Evolutionary conservation across 92 coral and sea anemone genomes (phyloP).

Genomic region (Phymanthus crucifer): DNA sequence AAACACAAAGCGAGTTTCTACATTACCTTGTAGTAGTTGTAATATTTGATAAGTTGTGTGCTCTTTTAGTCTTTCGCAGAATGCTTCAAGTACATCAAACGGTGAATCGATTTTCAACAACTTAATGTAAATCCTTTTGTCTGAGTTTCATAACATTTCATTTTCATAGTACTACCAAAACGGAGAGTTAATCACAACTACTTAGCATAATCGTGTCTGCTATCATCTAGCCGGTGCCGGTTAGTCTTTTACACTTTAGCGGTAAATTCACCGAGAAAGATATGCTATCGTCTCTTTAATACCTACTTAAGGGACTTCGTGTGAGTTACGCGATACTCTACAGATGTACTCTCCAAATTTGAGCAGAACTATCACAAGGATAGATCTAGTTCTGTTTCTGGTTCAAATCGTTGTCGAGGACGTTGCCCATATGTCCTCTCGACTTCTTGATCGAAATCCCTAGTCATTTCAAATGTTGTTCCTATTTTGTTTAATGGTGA

Average conservation of each 20-base stretch:
- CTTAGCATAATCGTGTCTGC: not conserved
- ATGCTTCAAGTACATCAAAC: not conserved
- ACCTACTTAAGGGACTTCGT: not conserved
- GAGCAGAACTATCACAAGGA: not conserved
- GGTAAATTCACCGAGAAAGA: not conserved
- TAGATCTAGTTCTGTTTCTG: not conserved
- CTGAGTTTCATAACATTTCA: not conserved
- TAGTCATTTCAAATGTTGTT: not conserved
- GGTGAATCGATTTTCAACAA: not conserved
- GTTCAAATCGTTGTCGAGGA: not conserved
- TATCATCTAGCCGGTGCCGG: conserved; percentile 2
- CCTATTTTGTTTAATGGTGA: not conserved
- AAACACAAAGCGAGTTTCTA: too few relatives aligned
- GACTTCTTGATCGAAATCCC: not conserved
- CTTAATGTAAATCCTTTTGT: not conserved
- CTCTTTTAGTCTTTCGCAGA: too few relatives aligned
- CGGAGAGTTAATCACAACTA: not conserved
- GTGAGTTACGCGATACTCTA: not conserved
- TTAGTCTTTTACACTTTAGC: conserved; percentile 9
- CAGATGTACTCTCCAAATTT: not conserved
- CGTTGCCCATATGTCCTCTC: not conserved
- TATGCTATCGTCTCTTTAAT: not conserved
- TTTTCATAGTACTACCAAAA: not conserved
- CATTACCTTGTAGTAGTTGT: too few relatives aligned
- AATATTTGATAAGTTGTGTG: too few relatives aligned